phyloP scores from a whole-genome alignment of 2,797 vertebrate species.

The Philypnodon macrostomus region DNA sequence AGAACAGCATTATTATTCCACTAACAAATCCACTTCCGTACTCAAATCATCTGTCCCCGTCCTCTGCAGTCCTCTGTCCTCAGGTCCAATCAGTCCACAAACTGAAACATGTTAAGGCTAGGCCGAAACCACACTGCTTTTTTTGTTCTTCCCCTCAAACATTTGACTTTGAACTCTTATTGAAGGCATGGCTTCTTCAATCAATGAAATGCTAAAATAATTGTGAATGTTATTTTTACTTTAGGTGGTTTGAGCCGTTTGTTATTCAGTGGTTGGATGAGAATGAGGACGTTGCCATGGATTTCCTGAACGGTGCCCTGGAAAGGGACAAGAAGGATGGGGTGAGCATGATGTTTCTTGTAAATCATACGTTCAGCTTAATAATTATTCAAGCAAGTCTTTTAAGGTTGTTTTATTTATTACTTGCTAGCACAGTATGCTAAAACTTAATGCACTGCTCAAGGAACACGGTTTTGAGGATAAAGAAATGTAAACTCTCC shows the following conservation, averaged over 20 bases:
- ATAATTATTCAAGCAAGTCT: conserved; percentile 17
- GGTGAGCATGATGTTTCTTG: conserved; percentile 77
- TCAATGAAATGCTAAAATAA: conserved; percentile 12
- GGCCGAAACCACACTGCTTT: conserved; percentile 18
- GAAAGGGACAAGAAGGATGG: conserved; percentile 98
- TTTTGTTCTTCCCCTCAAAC: conserved; percentile 7
- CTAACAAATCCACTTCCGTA: conserved; percentile 39
- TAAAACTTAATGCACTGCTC: conserved; percentile 18
- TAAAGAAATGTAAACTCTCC: conserved; percentile 20
- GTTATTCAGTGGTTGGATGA: conserved; percentile 98
- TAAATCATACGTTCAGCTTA: conserved; percentile 9
- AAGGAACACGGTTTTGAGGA: not conserved
- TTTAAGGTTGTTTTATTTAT: conserved; percentile 14
- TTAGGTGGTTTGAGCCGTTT: conserved; percentile 97
- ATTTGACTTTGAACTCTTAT: conserved; percentile 16
- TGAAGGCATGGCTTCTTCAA: too few relatives aligned
- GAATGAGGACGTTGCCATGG: conserved; percentile 96
- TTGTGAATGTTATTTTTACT: conserved; percentile 11
- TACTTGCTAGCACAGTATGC: not conserved
- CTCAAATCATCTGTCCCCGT: conserved; percentile 23
- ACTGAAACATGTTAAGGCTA: conserved; percentile 33
- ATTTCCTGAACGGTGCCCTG: conserved; percentile 94
- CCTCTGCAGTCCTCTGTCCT: conserved; percentile 49
- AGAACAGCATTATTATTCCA: conserved; percentile 53
- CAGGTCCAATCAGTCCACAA: conserved; percentile 32